phyloP scores from a whole-genome alignment of 2,888 invertebrate species.

The Brachycybe producta region DNA sequence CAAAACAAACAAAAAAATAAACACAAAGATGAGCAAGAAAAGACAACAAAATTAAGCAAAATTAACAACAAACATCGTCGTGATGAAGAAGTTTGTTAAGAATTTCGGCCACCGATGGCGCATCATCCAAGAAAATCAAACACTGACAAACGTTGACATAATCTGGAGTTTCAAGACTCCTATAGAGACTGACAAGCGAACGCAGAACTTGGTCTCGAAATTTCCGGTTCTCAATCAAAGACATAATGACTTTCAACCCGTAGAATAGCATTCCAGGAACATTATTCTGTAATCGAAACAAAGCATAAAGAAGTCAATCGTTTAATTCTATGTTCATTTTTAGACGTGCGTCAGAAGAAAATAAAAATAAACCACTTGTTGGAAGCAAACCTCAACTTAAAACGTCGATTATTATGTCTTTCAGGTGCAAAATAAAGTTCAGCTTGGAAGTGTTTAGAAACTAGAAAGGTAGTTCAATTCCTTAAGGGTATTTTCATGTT shows the following conservation, averaged over 20 bases:
- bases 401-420: too few species aligned
- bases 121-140: constrained; percentile 89
- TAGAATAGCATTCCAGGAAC: constrained; percentile 80
- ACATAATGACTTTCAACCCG: constrained; percentile 93
- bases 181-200: constrained; percentile 76
- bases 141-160: constrained; percentile 98
- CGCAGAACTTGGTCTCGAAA: constrained; percentile 84
- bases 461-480: too few species aligned
- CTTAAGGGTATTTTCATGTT: too few species aligned
- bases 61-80: constrained; percentile 43
- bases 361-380: not conserved
- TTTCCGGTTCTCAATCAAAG: constrained; percentile 81
- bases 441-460: too few species aligned
- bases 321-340: too few species aligned
- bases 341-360: not conserved
- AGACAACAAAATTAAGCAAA: too few species aligned
- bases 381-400: not conserved
- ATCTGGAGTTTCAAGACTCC: constrained; percentile 78
- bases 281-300: constrained; percentile 51
- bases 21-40: not conserved
- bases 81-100: constrained; percentile 77
- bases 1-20: constrained; percentile 11
- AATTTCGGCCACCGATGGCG: constrained; percentile 80
- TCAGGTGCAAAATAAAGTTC: too few species aligned
- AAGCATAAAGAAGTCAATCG: too few species aligned